Conservation (phyloP, 2,888 invertebrate genomes). For the Nycteola revayana region DNA sequence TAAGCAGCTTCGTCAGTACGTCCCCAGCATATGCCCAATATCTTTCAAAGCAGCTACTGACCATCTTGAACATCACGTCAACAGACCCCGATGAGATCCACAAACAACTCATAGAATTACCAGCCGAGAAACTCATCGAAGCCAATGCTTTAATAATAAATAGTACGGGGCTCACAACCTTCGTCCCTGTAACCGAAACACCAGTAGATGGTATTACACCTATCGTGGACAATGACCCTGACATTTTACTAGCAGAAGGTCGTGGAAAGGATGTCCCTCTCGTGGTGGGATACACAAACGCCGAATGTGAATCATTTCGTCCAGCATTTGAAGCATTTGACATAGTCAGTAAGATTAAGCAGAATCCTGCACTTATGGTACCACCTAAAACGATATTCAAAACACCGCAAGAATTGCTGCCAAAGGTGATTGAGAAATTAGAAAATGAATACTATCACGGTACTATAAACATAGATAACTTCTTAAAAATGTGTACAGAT, state of each 20-base stretch:
- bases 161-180: constrained; percentile 48
- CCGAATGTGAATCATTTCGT: constrained; percentile 62
- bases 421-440: constrained; percentile 36
- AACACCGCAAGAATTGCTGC: constrained; percentile 25
- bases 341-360: constrained; percentile 38
- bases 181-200: constrained; percentile 62
- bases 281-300: constrained; percentile 57
- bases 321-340: constrained; percentile 48
- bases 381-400: constrained; percentile 43
- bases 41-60: constrained; percentile 44
- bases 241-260: constrained; percentile 47
- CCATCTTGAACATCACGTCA: constrained; percentile 65
- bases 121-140: constrained; percentile 49
- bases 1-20: constrained; percentile 48
- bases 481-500: constrained; percentile 50
- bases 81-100: constrained; percentile 53
- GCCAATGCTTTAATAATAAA: constrained; percentile 51
- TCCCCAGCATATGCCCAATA: constrained; percentile 51
- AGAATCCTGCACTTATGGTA: constrained; percentile 40
- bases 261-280: constrained; percentile 56
- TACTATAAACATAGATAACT: constrained; percentile 43
- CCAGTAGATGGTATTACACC: constrained; percentile 49
- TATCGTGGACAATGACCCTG: constrained; percentile 61
- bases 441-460: constrained; percentile 48
- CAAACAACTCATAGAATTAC: constrained; percentile 45